phyloP scores from a whole-genome alignment of 2,797 vertebrate genomes.

The Hydrocynus forskahlii region DNA sequence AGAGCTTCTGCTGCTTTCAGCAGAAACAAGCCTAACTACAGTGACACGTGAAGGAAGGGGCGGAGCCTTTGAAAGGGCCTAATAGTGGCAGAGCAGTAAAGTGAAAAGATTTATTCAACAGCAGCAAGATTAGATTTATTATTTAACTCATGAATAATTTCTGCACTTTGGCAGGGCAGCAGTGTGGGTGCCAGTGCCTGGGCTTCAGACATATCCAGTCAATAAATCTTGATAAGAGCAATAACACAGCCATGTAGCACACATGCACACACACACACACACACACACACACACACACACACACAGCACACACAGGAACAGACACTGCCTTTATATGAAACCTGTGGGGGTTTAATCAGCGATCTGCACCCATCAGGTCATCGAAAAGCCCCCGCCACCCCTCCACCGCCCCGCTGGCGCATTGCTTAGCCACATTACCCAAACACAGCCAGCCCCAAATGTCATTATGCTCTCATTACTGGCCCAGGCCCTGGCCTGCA shows the following conservation, averaged over 20 bases:
- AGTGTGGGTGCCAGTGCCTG: conserved; percentile 67
- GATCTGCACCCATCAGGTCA: conserved; percentile 71
- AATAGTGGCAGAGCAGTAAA: conserved; percentile 59
- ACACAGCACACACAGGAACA: conserved; percentile 39
- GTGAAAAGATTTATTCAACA: conserved; percentile 74
- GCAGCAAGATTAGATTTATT: conserved; percentile 74
- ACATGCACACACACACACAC: conserved; percentile 59
- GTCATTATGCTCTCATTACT: conserved; percentile 85
- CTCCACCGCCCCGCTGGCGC: conserved; percentile 54
- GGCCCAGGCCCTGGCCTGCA: conserved; percentile 73
- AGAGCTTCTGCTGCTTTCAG: conserved; percentile 73
- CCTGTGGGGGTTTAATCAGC: conserved; percentile 77
- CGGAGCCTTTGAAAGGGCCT: conserved; percentile 18
- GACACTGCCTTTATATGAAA: conserved; percentile 73
- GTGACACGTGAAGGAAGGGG: conserved; percentile 51
- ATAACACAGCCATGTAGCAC: conserved; percentile 66
- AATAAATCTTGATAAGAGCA: conserved; percentile 81
- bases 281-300: conserved; percentile 57
- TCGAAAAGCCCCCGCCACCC: conserved; percentile 63
- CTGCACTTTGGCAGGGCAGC: conserved; percentile 59
- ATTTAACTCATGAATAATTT: conserved; percentile 82
- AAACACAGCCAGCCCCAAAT: conserved; percentile 72
- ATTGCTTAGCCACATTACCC: conserved; percentile 83
- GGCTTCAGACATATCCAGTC: conserved; percentile 72
- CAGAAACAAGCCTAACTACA: conserved; percentile 64